Conservation (phyloP, 1,140 invertebrate genomes). For the Drosophila oshimai region DNA sequence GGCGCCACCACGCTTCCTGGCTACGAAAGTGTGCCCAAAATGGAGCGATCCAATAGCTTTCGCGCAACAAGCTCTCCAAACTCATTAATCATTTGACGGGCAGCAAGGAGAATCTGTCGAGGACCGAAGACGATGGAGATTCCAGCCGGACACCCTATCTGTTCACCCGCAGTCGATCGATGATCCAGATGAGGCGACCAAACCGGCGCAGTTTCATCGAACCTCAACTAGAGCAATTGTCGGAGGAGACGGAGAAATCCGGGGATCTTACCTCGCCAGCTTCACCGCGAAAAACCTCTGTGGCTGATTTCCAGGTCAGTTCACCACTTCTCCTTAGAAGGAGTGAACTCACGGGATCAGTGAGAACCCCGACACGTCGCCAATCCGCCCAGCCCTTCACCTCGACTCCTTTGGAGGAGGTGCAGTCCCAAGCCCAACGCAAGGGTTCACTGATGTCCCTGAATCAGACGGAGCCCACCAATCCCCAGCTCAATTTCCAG, state of each 20-base stretch:
- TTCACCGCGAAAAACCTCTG: slow-evolving; percentile 72
- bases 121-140: slow-evolving; percentile 43
- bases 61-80: slow-evolving; percentile 67
- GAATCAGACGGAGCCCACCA: slow-evolving; percentile 28
- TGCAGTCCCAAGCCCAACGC: slow-evolving; percentile 7
- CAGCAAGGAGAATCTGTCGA: slow-evolving; percentile 61
- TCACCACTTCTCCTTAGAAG: slow-evolving; percentile 30
- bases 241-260: slow-evolving; percentile 70
- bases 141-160: slow-evolving; percentile 50
- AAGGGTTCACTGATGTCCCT: slow-evolving; percentile 54
- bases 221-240: slow-evolving; percentile 76
- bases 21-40: slow-evolving; percentile 57
- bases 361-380: slow-evolving; percentile 43
- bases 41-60: slow-evolving; percentile 79
- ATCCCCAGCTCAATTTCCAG: slow-evolving; percentile 71
- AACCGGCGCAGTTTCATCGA: slow-evolving; percentile 76
- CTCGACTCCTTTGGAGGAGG: slow-evolving; percentile 53
- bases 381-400: slow-evolving; percentile 58
- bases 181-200: slow-evolving; percentile 72
- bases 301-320: slow-evolving; percentile 33
- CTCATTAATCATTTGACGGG: slow-evolving; percentile 73
- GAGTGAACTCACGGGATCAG: slow-evolving; percentile 33
- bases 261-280: slow-evolving; percentile 62
- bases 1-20: slow-evolving; percentile 6
- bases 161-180: slow-evolving; percentile 77